Evolutionary conservation across 2,797 vertebrate genomes (phyloP), one percentile per base, ranked within the genome.

Genomic region (Sebastes trivittatus): DNA sequence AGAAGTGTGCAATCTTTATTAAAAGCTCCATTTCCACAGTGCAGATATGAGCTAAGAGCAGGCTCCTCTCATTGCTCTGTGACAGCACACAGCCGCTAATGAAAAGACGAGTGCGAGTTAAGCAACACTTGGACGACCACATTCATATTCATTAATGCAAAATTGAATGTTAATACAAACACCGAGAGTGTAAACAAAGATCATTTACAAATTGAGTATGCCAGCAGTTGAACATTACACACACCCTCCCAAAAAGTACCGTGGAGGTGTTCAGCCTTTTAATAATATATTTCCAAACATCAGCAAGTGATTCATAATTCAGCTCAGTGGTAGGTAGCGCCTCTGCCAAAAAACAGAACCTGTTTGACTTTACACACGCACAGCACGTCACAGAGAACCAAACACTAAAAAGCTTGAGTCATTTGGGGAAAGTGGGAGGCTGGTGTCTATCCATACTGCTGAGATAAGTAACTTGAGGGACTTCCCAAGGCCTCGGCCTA

Each of bases 401-500:
- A 81, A 86, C 55, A 60, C 67, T 84, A 84, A 90, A 88, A 86
- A 91, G 85, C 68, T 70, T 36, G 56, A 87, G 77, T 90, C 74
- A 87, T 89, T 75, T 80, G 36, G 77, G 78, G 42, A 36, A 66
- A 76, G 79, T 76, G 70, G 71, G 87, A 85, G 83, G 72, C 78
- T 86, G 38, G 78, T 89, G 81, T 86, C 81, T 77, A 77, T 87
- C 82, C 60, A 72, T 77, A 84, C 87, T 90, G 86, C 90, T 89
- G 85, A 92, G 84, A 90, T 90, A 89, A 90, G 88, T 87, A 87
- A 93, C 92, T 91, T 86, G 67, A 78, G 93, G 91, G 92, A 93
- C 86, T 92, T 94, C 87, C 90, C 81, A 90, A 89, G 90, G 91
- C 91, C 88, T 93, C 84, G 78, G 83, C 90, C 93, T 93, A 91